phyloP scores from a whole-genome alignment of 53 echinoderm and acorn worm species.

The Henricia sp. region DNA sequence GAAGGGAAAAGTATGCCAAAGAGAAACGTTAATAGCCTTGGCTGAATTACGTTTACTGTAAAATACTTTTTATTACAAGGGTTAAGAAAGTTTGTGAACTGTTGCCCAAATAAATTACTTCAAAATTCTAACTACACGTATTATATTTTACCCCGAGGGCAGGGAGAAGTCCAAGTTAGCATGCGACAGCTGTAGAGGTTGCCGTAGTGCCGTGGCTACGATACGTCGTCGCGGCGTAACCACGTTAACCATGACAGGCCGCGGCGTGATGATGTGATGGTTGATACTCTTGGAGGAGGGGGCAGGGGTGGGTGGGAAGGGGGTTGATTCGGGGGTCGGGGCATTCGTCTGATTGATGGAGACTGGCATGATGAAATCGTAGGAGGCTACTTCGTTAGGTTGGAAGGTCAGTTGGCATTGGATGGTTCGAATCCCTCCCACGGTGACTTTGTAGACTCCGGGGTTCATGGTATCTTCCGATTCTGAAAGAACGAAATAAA shows the following conservation, averaged over 20 bases:
- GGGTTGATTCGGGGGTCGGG: constrained; percentile 90
- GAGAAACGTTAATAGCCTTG: too few species aligned
- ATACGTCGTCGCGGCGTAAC: constrained; percentile 87
- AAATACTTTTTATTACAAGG: too few species aligned
- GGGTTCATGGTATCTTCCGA: constrained; percentile 94
- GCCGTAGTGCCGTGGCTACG: constrained; percentile 92
- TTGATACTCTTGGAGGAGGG: constrained; percentile 96
- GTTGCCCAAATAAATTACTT: too few species aligned
- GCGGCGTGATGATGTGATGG: constrained; percentile 91
- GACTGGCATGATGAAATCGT: constrained; percentile 94
- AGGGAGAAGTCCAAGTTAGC: constrained; percentile 85
- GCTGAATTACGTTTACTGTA: too few species aligned
- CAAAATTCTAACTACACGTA: too few species aligned
- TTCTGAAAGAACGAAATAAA: constrained; percentile 76
- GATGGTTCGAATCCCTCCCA: constrained; percentile 79
- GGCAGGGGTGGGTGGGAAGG: constrained; percentile 96
- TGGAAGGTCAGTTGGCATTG: constrained; percentile 82
- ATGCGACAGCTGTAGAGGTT: constrained; percentile 89
- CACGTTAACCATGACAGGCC: constrained; percentile 85
- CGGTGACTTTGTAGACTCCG: constrained; percentile 90
- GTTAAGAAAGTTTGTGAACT: too few species aligned
- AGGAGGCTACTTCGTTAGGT: constrained; percentile 94
- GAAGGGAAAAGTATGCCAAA: too few species aligned
- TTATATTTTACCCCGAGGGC: too few species aligned
- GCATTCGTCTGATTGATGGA: constrained; percentile 97